Percentiles rank a stretch among this genome's conserved stretches.
Evolutionary conservation across 2,888 invertebrate species (phyloP).

Genomic region (Anthrax anthrax): DNA sequence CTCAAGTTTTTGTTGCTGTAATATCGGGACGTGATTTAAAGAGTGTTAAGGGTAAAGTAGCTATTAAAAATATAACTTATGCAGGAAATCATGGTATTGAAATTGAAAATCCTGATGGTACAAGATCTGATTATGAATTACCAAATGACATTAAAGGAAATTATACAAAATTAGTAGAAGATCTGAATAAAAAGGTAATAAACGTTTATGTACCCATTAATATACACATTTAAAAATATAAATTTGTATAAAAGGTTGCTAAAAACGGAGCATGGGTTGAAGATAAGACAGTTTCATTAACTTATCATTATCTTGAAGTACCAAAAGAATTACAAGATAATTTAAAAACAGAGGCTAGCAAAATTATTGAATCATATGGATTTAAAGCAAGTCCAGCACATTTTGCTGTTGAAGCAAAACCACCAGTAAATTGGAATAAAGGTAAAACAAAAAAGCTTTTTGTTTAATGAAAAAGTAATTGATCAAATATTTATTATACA

Average conservation of each 20-base stretch:
- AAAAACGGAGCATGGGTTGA: constrained; percentile 61
- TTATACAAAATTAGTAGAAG: constrained; percentile 45
- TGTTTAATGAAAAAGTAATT: too few relatives aligned
- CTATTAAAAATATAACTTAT: constrained; percentile 42
- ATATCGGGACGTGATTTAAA: constrained; percentile 56
- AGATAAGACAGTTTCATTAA: constrained; percentile 54
- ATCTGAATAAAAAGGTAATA: constrained; percentile 46
- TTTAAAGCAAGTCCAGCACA: constrained; percentile 52
- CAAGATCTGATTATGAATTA: constrained; percentile 55
- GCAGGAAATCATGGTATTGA: constrained; percentile 64
- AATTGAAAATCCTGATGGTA: constrained; percentile 57
- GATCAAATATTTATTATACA: too few relatives aligned
- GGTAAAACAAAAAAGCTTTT: too few relatives aligned
- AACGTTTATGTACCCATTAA: background rate
- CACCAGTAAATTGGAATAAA: constrained; percentile 64
- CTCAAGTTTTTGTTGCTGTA: constrained; percentile 53
- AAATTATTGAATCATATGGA: constrained; percentile 47
- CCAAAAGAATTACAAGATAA: constrained; percentile 39
- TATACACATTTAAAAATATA: too few relatives aligned
- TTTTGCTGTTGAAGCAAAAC: constrained; percentile 61
- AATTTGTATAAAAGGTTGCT: constrained; percentile 42
- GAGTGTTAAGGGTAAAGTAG: constrained; percentile 52
- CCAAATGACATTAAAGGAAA: constrained; percentile 49
- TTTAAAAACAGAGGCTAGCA: constrained; percentile 41
- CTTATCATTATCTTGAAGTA: constrained; percentile 58